phyloP scores from a whole-genome alignment of 2,113 vertebrate genomes.

The Balaeniceps rex region DNA sequence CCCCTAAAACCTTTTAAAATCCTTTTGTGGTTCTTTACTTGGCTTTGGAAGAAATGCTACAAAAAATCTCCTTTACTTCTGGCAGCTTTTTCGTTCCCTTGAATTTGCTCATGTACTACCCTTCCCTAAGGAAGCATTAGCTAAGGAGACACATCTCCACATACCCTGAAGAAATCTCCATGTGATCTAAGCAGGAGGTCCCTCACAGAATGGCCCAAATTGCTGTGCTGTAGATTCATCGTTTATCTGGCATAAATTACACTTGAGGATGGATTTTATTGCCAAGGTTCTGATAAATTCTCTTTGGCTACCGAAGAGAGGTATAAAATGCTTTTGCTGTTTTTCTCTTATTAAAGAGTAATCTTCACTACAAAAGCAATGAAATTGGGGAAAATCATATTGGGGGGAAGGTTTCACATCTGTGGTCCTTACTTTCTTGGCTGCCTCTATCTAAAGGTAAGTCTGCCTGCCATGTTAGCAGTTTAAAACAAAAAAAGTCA shows the following conservation, averaged over 20 bases:
- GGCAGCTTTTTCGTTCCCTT: neutral
- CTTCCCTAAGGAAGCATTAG: neutral
- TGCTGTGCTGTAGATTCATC: neutral
- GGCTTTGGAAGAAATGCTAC: neutral
- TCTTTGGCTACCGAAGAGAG: neutral
- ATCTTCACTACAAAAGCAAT: neutral
- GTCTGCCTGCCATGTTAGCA: neutral
- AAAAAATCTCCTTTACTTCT: neutral
- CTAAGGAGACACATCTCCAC: neutral
- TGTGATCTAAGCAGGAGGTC: neutral
- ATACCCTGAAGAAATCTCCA: neutral
- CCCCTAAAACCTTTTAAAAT: neutral
- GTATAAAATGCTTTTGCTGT: neutral
- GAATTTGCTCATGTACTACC: neutral
- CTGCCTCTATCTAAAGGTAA: neutral
- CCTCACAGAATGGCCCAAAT: too few relatives aligned
- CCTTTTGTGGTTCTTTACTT: neutral
- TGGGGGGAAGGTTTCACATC: neutral
- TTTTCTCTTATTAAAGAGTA: neutral
- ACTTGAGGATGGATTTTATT: neutral
- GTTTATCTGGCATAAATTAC: neutral
- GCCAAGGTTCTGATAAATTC: neutral
- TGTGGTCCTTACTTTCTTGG: neutral
- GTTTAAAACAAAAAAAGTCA: too few relatives aligned
- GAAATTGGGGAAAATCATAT: rapidly evolving